A percentile compares a stretch with the other conserved stretches of the same genome.
phyloP scores from a whole-genome alignment of 2,888 invertebrate species.

The Vandiemenella viatica region DNA sequence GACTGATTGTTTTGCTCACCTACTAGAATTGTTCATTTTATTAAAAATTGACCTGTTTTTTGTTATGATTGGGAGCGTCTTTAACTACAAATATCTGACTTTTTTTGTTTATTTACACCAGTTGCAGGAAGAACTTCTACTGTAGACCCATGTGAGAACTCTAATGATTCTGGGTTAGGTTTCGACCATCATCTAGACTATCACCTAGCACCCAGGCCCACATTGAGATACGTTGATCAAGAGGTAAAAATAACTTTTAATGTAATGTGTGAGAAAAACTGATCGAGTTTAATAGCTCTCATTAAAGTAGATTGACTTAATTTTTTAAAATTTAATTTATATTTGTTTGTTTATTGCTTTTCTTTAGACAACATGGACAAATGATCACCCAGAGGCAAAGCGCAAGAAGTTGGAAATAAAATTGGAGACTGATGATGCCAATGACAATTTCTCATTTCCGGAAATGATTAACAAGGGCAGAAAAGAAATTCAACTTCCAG shows the following conservation, averaged over 20 bases:
- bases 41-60: too few relatives aligned
- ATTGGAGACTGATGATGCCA: conserved; percentile 55
- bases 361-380: conserved; percentile 20
- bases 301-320: too few relatives aligned
- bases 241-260: conserved; percentile 10
- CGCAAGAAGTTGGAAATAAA: conserved; percentile 50
- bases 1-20: too few relatives aligned
- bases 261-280: too few relatives aligned
- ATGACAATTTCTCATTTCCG: conserved; percentile 50
- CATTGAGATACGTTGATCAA: conserved; percentile 23
- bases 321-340: too few relatives aligned
- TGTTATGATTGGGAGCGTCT: too few relatives aligned
- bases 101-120: too few relatives aligned
- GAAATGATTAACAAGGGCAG: conserved; percentile 27
- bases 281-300: too few relatives aligned
- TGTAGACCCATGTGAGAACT: conserved; percentile 61
- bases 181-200: conserved; percentile 55
- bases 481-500: conserved; percentile 2
- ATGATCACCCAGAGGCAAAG: conserved; percentile 37
- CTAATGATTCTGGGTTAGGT: conserved; percentile 78
- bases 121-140: conserved; percentile 31
- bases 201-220: conserved; percentile 22
- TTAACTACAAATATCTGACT: too few relatives aligned
- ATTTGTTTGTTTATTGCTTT: not conserved
- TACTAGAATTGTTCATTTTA: too few relatives aligned